phyloP scores from a whole-genome alignment of 2,113 vertebrate species.

The Pseudorasbora parva region DNA sequence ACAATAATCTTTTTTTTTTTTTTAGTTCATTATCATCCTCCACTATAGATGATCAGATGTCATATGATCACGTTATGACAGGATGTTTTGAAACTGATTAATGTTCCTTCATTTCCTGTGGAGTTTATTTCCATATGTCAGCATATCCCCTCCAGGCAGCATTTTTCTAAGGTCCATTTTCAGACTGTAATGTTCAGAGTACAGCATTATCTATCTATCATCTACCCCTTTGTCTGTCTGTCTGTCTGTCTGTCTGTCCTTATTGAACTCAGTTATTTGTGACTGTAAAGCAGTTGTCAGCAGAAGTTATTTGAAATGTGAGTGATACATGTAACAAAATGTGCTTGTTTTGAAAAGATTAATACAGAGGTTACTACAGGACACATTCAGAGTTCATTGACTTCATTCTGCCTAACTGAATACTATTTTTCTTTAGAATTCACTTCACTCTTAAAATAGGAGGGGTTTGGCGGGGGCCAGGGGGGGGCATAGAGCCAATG shows the following conservation, averaged over 20 bases:
- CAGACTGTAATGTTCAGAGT: background rate
- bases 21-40: background rate
- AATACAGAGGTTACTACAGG: constrained; percentile 52
- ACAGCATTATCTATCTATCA: background rate
- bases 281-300: background rate
- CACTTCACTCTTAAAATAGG: constrained; percentile 1
- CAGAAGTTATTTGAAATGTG: background rate
- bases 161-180: constrained; percentile 4
- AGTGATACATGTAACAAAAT: constrained; percentile 14
- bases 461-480: no score
- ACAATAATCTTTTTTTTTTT: background rate
- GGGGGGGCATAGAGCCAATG: no score
- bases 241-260: background rate
- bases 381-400: constrained; percentile 59
- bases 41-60: background rate
- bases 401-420: constrained; percentile 43
- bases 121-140: background rate
- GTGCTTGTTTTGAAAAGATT: background rate
- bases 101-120: constrained; percentile 12
- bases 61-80: constrained; percentile 38
- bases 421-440: background rate
- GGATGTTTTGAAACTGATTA: constrained; percentile 39
- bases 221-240: background rate
- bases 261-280: background rate
- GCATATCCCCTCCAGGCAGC: background rate